Evolutionary conservation across 1,140 invertebrate species (phyloP).

Genomic region (Drusus annulatus): DNA sequence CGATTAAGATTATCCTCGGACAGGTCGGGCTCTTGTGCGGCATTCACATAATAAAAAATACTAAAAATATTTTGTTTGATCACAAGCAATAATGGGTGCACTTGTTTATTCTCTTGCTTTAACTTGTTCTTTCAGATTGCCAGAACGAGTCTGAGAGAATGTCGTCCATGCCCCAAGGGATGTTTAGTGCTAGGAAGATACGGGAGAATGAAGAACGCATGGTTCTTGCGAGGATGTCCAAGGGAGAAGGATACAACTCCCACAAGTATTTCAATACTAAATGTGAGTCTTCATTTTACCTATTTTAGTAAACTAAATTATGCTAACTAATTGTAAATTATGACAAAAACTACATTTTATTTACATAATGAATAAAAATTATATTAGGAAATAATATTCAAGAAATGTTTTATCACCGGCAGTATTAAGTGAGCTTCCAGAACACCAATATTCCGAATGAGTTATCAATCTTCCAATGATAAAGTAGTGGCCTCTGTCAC

Average conservation of each 20-base stretch:
- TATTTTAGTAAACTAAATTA: no score
- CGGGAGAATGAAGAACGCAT: conserved; percentile 50
- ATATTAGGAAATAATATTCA: conserved; percentile 6
- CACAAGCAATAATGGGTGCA: no score
- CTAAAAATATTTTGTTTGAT: no score
- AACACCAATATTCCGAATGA: conserved; percentile 12
- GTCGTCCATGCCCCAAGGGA: conserved; percentile 56
- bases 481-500: conserved; percentile 26
- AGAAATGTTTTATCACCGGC: conserved; percentile 1
- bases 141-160: conserved; percentile 33
- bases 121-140: conserved; percentile 34
- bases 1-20: no score
- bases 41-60: no score
- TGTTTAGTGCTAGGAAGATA: conserved; percentile 50
- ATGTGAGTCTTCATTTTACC: conserved; percentile 46
- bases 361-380: no score
- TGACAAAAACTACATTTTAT: no score
- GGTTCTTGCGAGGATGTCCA: conserved; percentile 41
- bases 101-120: no score
- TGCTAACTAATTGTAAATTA: no score
- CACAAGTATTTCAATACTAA: conserved; percentile 55
- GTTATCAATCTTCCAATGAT: conserved; percentile 30
- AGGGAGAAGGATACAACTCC: conserved; percentile 36
- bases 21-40: no score
- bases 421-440: conserved; percentile 1